Conservation (phyloP, 1,140 invertebrate species). For the Drosophila elegans region DNA sequence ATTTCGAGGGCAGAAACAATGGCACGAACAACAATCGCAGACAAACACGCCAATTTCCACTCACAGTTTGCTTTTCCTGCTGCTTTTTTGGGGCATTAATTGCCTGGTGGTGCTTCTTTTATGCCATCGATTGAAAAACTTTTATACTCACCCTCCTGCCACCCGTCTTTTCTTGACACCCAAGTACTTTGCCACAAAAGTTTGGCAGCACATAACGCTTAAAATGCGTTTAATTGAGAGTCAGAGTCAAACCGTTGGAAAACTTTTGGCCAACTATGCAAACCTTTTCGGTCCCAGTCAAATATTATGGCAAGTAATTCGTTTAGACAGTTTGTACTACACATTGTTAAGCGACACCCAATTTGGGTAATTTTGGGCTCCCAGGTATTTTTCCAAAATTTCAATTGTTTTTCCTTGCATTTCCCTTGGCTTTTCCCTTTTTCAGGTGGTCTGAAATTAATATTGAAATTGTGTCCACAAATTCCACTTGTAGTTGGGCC, state of each 20-base stretch:
- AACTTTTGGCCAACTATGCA: conserved; percentile 48
- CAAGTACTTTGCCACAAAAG: conserved; percentile 34
- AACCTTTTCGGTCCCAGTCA: conserved; percentile 26
- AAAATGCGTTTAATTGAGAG: conserved; percentile 67
- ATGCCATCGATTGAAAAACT: conserved; percentile 72
- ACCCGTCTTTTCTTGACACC: conserved; percentile 4
- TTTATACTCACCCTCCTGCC: conserved; percentile 12
- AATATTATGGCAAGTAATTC: conserved; percentile 70
- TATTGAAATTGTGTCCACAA: conserved; percentile 62
- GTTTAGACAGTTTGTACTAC: conserved; percentile 58
- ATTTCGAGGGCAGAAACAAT: conserved; percentile 9
- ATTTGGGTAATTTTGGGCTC: conserved; percentile 42
- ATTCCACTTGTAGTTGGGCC: conserved; percentile 43
- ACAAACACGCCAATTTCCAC: conserved; percentile 57
- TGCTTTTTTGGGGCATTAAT: conserved; percentile 42
- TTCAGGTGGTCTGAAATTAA: conserved; percentile 29
- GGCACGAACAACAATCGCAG: conserved; percentile 48
- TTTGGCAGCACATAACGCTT: conserved; percentile 51
- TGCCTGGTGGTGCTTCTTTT: conserved; percentile 49
- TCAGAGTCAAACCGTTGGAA: conserved; percentile 1
- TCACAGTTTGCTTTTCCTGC: conserved; percentile 35
- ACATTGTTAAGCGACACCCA: conserved; percentile 46
- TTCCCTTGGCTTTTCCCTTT: conserved; percentile 21
- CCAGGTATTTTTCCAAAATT: conserved; percentile 47
- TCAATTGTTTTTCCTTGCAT: conserved; percentile 27